A percentile compares a stretch with the other conserved stretches of the same genome.
Conservation (phyloP, 2,888 invertebrate genomes). For the Molorchus minor region DNA sequence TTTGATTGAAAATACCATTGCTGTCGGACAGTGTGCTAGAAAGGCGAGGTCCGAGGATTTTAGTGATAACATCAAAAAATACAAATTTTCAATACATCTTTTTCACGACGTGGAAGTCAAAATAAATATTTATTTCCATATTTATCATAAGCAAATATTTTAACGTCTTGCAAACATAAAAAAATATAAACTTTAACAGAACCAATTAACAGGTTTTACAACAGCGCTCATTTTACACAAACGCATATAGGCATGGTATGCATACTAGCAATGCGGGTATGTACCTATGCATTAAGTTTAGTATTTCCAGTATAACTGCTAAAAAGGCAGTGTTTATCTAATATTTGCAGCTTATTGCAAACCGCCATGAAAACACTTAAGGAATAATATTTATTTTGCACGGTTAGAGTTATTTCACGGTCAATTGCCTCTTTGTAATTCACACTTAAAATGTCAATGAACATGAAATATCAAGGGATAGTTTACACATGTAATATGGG, state of each 20-base stretch:
- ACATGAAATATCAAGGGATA: slow-evolving; percentile 4
- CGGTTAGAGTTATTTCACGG: slow-evolving; percentile 20
- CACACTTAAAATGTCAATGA: slow-evolving; percentile 25
- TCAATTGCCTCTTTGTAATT: slow-evolving; percentile 25
- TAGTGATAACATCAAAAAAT: too few relatives aligned
- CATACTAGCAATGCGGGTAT: background rate
- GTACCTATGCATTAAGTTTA: background rate
- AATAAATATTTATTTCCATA: too few relatives aligned
- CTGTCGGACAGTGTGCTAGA: too few relatives aligned
- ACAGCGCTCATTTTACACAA: background rate
- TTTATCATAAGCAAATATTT: too few relatives aligned
- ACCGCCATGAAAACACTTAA: slow-evolving; percentile 16
- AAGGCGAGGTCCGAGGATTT: too few relatives aligned
- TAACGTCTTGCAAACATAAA: too few relatives aligned
- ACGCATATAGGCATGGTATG: too few relatives aligned
- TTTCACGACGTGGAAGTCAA: too few relatives aligned
- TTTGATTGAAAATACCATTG: too few relatives aligned
- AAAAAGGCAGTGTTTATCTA: slow-evolving; percentile 16
- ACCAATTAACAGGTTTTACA: background rate
- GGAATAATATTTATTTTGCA: slow-evolving; percentile 20
- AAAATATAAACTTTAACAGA: too few relatives aligned
- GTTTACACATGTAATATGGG: background rate
- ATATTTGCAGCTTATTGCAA: slow-evolving; percentile 20
- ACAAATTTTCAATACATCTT: too few relatives aligned
- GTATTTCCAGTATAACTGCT: slow-evolving; percentile 9